Conservation (phyloP, 2,797 vertebrate genomes). For the Mallotus villosus region DNA sequence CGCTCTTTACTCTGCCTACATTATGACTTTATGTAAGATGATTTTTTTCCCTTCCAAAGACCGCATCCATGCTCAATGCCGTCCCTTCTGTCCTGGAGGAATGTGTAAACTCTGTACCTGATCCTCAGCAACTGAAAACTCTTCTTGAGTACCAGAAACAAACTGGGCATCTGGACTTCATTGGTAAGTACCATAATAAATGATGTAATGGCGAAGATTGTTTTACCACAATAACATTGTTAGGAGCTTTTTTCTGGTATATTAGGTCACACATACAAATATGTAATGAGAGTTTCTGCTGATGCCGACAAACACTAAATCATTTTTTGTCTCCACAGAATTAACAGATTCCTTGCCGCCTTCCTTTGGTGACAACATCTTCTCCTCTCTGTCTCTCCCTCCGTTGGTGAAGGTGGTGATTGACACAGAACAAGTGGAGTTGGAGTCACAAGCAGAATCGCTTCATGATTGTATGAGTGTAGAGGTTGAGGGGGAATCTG, state of each 20-base stretch:
- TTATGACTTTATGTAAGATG: not conserved
- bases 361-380: conserved; percentile 72
- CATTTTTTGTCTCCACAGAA: conserved; percentile 38
- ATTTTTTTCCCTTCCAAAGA: conserved; percentile 44
- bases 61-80: conserved; percentile 60
- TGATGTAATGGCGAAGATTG: not conserved
- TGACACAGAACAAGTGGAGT: conserved; percentile 52
- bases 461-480: conserved; percentile 63
- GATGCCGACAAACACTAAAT: not conserved
- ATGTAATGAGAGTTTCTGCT: too few relatives aligned
- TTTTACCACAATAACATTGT: not conserved
- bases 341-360: conserved; percentile 57
- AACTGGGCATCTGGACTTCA: conserved; percentile 60
- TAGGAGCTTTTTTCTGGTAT: not conserved
- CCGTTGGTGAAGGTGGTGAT: conserved; percentile 70
- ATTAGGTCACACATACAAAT: too few relatives aligned
- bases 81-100: conserved; percentile 67
- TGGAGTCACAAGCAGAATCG: conserved; percentile 52
- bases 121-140: conserved; percentile 60
- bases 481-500: conserved; percentile 67
- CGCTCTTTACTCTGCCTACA: not conserved
- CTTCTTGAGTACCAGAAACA: conserved; percentile 57
- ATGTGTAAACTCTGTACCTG: conserved; percentile 67
- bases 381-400: conserved; percentile 66
- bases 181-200: conserved; percentile 46